Evolutionary conservation across 2,888 invertebrate species (phyloP).

Genomic region (Eupithecia dodoneata): DNA sequence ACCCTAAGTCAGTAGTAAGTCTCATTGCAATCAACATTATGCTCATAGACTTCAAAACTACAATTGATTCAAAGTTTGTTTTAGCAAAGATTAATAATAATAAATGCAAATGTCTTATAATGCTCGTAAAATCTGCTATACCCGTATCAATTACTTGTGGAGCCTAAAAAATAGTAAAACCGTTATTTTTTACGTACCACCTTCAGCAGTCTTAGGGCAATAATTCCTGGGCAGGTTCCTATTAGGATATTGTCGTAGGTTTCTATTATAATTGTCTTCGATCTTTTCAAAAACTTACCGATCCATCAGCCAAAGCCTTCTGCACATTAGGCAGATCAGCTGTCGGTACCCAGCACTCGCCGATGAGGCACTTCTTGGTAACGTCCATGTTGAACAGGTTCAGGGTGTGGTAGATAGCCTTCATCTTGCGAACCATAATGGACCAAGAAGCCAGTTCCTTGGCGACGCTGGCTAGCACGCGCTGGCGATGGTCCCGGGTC

Average conservation of each 20-base stretch:
- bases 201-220: background rate
- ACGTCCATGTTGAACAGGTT: slow-evolving; percentile 95
- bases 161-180: too few relatives aligned
- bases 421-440: slow-evolving; percentile 95
- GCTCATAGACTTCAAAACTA: too few relatives aligned
- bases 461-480: slow-evolving; percentile 93
- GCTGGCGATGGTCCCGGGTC: slow-evolving; percentile 96
- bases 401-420: slow-evolving; percentile 95
- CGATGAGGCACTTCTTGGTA: slow-evolving; percentile 93
- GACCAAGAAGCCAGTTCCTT: slow-evolving; percentile 95
- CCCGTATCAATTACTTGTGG: too few relatives aligned
- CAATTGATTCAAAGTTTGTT: too few relatives aligned
- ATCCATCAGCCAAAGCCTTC: slow-evolving; percentile 91
- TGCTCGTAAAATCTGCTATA: too few relatives aligned
- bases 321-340: slow-evolving; percentile 90
- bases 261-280: background rate
- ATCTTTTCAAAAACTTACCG: slow-evolving; percentile 80
- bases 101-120: too few relatives aligned
- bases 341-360: slow-evolving; percentile 93
- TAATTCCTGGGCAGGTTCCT: background rate
- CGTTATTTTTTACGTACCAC: too few relatives aligned
- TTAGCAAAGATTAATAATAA: too few relatives aligned
- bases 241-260: background rate
- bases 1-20: too few relatives aligned
- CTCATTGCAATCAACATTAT: too few relatives aligned